These are phyloP conservation scores for Bombylius discolor DNA, from an alignment of 2,888 invertebrate genomes.

Conservation along the genomic window DNA sequence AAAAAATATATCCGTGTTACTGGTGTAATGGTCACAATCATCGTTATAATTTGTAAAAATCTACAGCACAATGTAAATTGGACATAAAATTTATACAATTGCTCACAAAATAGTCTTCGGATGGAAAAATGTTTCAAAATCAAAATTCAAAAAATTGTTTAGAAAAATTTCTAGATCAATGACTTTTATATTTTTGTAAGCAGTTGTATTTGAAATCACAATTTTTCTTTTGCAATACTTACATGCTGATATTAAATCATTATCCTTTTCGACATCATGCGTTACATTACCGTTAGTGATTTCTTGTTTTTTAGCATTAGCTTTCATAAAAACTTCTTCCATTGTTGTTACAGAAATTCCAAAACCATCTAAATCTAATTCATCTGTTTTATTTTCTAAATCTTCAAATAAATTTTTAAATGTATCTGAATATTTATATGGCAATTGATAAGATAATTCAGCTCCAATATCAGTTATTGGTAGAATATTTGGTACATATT, in stretches of 20 bases:
- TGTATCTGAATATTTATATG: conserved; percentile 44
- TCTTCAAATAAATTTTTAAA: conserved; percentile 54
- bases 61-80: too few species aligned
- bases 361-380: conserved; percentile 55
- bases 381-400: conserved; percentile 44
- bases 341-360: conserved; percentile 71
- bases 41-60: too few species aligned
- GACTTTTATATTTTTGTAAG: too few species aligned
- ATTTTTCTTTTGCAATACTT: neutral
- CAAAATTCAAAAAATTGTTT: too few species aligned
- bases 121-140: too few species aligned
- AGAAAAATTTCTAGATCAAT: too few species aligned
- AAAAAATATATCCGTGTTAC: too few species aligned
- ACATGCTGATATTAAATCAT: neutral
- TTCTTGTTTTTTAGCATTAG: conserved; percentile 19
- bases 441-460: conserved; percentile 52
- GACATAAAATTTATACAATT: too few species aligned
- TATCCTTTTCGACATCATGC: neutral
- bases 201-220: neutral
- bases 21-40: too few species aligned
- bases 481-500: conserved; percentile 46
- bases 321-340: conserved; percentile 71
- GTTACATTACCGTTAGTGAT: neutral
- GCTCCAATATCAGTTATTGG: conserved; percentile 54
- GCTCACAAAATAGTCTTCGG: too few species aligned